Evolutionary conservation across 2,888 invertebrate genomes (phyloP).

Genomic region (Tinea semifulvella): DNA sequence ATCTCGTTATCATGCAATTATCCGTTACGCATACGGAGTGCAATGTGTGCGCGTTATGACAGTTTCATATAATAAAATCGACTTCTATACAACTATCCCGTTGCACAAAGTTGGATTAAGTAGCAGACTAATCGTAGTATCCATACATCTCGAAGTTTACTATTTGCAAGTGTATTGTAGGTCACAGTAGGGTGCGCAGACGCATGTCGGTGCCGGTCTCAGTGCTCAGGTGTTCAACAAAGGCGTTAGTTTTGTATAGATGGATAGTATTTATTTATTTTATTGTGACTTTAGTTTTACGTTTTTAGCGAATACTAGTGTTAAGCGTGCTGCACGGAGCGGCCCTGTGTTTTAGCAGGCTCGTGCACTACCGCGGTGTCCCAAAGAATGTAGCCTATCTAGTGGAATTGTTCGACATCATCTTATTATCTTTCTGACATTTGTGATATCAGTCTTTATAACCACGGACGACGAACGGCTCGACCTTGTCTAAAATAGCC

Average conservation of each 20-base stretch:
- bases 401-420: slow-evolving; percentile 13
- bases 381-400: slow-evolving; percentile 55
- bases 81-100: too few relatives aligned
- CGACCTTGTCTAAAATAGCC: too few relatives aligned
- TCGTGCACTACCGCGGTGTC: slow-evolving; percentile 53
- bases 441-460: slow-evolving; percentile 4
- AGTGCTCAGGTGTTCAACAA: slow-evolving; percentile 57
- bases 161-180: too few relatives aligned
- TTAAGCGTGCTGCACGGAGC: slow-evolving; percentile 50
- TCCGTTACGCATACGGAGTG: too few relatives aligned
- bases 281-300: slow-evolving; percentile 34
- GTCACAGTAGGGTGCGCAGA: slow-evolving; percentile 15
- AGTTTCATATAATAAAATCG: too few relatives aligned
- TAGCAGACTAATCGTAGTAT: too few relatives aligned
- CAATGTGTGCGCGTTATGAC: too few relatives aligned
- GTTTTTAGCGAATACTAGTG: slow-evolving; percentile 26
- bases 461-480: too few relatives aligned
- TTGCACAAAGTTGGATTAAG: too few relatives aligned
- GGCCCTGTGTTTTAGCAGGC: slow-evolving; percentile 5
- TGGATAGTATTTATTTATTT: slow-evolving; percentile 22
- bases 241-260: slow-evolving; percentile 7
- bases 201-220: slow-evolving; percentile 31
- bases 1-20: too few relatives aligned
- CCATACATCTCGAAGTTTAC: neutral
- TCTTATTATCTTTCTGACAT: slow-evolving; percentile 2